Percentiles rank a stretch among this genome's conserved stretches.
Evolutionary conservation across 2,888 invertebrate genomes (phyloP).

Genomic region (Hoplodrina blanda): DNA sequence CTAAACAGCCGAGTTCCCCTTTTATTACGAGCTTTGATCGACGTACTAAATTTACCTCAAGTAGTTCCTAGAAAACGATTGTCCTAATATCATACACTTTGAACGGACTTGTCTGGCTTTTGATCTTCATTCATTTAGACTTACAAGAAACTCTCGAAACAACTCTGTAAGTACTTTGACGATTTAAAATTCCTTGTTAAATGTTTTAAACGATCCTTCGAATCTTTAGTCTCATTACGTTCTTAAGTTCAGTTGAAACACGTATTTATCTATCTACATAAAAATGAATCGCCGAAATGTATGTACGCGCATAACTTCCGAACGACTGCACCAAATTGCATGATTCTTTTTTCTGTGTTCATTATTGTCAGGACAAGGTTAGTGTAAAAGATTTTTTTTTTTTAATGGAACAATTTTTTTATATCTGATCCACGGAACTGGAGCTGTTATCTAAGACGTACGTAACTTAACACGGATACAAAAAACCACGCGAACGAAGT

Average conservation of each 20-base stretch:
- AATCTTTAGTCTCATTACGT: conserved; percentile 13
- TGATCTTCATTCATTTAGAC: conserved; percentile 39
- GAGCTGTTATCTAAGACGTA: no score
- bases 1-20: neutral
- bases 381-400: no score
- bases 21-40: neutral
- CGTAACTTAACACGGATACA: no score
- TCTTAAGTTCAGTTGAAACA: conserved; percentile 11
- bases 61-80: conserved; percentile 3
- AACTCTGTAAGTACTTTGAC: conserved; percentile 29
- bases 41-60: neutral
- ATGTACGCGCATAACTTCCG: no score
- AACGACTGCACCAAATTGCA: no score
- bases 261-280: neutral
- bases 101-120: conserved; percentile 16
- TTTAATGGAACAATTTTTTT: no score
- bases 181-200: conserved; percentile 37
- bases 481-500: no score
- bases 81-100: conserved; percentile 5
- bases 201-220: conserved; percentile 27
- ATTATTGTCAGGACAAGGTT: no score
- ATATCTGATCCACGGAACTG: no score
- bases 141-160: conserved; percentile 17
- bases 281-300: no score
- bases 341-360: no score